These are phyloP conservation scores for Hymenopus coronatus DNA, from an alignment of 2,888 invertebrate species.

Conservation along the genomic window DNA sequence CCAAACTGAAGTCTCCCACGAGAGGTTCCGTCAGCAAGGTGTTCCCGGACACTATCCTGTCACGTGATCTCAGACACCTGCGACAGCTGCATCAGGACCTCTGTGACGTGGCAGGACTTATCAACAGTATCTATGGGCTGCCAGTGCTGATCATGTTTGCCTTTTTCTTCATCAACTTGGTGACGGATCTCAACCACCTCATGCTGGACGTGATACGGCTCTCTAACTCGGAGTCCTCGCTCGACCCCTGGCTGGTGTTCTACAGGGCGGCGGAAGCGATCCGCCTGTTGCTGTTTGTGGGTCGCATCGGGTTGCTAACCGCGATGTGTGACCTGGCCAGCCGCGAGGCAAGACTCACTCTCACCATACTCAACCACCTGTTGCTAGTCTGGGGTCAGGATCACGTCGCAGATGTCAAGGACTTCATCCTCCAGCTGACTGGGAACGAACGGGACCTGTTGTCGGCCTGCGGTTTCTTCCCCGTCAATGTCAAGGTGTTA, in stretches of 20 bases:
- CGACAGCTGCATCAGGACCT: background rate
- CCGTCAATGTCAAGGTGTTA: background rate
- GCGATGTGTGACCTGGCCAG: background rate
- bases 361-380: background rate
- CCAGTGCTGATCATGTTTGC: background rate
- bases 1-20: background rate
- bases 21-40: too few relatives aligned
- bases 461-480: too few relatives aligned
- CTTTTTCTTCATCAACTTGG: background rate
- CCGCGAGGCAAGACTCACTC: background rate
- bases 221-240: background rate
- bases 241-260: background rate
- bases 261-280: background rate
- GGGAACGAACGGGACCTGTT: too few relatives aligned
- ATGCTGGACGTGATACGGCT: background rate
- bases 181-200: background rate
- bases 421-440: background rate
- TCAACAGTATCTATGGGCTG: too few relatives aligned
- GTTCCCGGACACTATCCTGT: too few relatives aligned
- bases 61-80: background rate
- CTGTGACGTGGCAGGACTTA: background rate
- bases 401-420: background rate
- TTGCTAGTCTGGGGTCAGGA: background rate
- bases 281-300: background rate
- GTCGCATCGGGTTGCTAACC: too few relatives aligned